Evolutionary conservation across 1,140 invertebrate species (phyloP), one percentile per base, ranked within the genome.

Genomic region (Holotrichia oblita): DNA sequence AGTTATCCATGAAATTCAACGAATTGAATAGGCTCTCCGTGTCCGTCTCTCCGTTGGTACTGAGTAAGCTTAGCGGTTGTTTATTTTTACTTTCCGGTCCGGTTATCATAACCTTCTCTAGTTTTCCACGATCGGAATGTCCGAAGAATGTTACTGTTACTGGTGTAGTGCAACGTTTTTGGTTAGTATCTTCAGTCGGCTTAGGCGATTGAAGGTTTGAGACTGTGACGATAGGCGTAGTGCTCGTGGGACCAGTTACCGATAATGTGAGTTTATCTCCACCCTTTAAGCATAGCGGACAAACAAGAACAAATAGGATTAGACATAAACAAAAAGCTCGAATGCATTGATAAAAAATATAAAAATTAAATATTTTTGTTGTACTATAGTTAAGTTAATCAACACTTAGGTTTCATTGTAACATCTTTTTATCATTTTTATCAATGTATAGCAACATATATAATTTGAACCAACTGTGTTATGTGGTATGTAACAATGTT

Each of bases 201-300:
- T 80, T 78, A 69, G 24, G 77, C 77, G 78, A 77, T 79, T 79
- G 78, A 24, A 74, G 40, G 74, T 73, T 12, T 75, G 78, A 74
- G 77, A 77, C 44, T 76, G 76, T 78, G 77, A 77, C 77, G 78
- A 84, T 79, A 64, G 83, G 78, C 69, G 80, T 74, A 40, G 80
- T 80, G 72, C 80, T 78, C 72, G 79, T 69, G 79, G 83, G 79
- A 74, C 83, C 87, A 77, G 87, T 90, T 80, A 93, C 90, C 79
- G 91, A 89, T 73, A 94, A 87, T 59, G 93, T 94, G 85, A 94
- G 84, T 86, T 94, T 94, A 86, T 94, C 93, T 81, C 93, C 93
- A 81, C 93, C 93, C 93, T 85, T 76, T n/a, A 61, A 40, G n/a
- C 77, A 69, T 76, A 79, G 40, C 73, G 77, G 40, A 59, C 17